phyloP scores from a whole-genome alignment of 2,888 invertebrate genomes.

The Drosophila aldrichi region DNA sequence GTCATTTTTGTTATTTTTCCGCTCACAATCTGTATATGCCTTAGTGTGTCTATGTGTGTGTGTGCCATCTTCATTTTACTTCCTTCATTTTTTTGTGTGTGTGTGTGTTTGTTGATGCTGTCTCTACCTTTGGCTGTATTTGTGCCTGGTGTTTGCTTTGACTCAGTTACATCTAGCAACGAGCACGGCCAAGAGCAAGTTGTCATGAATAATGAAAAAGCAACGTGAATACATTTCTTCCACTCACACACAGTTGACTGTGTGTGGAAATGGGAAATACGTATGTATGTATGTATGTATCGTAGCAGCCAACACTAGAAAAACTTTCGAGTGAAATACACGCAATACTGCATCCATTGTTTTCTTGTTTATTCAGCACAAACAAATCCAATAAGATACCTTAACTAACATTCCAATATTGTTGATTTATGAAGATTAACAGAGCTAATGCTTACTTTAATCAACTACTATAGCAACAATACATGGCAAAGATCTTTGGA shows the following conservation, averaged over 20 bases:
- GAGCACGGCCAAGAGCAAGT: slow-evolving; percentile 67
- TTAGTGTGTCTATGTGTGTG: slow-evolving; percentile 9
- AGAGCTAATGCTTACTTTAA: too few relatives aligned
- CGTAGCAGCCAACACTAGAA: slow-evolving; percentile 25
- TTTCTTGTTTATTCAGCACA: slow-evolving; percentile 3
- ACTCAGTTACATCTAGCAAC: slow-evolving; percentile 65
- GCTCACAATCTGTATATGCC: slow-evolving; percentile 7
- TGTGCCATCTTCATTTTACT: slow-evolving; percentile 28
- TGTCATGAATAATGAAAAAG: slow-evolving; percentile 80
- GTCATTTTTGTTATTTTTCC: slow-evolving; percentile 75
- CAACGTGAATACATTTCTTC: slow-evolving; percentile 76
- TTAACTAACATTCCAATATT: not conserved
- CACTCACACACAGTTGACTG: slow-evolving; percentile 29
- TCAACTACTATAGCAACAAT: too few relatives aligned
- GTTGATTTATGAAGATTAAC: not conserved
- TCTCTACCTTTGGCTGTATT: slow-evolving; percentile 22
- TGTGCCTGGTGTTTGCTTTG: slow-evolving; percentile 63
- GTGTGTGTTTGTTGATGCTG: not conserved
- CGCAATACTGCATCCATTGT: slow-evolving; percentile 10
- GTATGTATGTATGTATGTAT: slow-evolving; percentile 10
- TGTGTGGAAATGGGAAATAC: slow-evolving; percentile 5
- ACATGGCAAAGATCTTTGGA: too few relatives aligned
- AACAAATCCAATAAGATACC: slow-evolving; percentile 20
- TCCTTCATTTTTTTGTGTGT: slow-evolving; percentile 9
- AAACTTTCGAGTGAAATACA: slow-evolving; percentile 19